phyloP scores from a whole-genome alignment of 2,113 vertebrate genomes.

The Kryptolebias marmoratus region DNA sequence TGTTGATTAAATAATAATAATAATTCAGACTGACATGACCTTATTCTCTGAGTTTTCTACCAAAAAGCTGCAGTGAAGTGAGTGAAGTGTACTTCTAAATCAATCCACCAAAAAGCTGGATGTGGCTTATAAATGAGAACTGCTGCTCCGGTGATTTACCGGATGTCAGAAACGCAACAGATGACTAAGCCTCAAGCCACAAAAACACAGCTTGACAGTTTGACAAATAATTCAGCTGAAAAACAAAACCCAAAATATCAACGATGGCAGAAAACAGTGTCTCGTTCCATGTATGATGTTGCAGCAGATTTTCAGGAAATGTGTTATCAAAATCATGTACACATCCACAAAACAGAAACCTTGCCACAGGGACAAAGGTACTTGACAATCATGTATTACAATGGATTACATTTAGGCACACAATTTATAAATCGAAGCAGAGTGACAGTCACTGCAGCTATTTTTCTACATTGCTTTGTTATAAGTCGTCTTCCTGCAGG shows the following conservation, averaged over 20 bases:
- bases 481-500: constrained; percentile 24
- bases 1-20: not conserved
- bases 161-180: constrained; percentile 25
- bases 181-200: constrained; percentile 23
- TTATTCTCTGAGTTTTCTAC: not conserved
- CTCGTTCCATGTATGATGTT: constrained; percentile 18
- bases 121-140: constrained; percentile 16
- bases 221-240: constrained; percentile 35
- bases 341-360: constrained; percentile 16
- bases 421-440: constrained; percentile 44
- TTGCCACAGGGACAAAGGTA: constrained; percentile 14
- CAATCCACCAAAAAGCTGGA: constrained; percentile 6
- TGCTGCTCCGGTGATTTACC: constrained; percentile 31
- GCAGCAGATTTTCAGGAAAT: constrained; percentile 29
- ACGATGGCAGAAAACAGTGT: constrained; percentile 30
- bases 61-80: not conserved
- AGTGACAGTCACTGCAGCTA: constrained; percentile 39
- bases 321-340: constrained; percentile 20
- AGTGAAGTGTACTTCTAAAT: not conserved
- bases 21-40: not conserved
- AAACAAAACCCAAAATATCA: constrained; percentile 27
- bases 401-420: constrained; percentile 28
- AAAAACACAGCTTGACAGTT: constrained; percentile 23
- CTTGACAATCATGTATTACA: constrained; percentile 39
- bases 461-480: constrained; percentile 28